Evolutionary conservation across 2,797 vertebrate species (phyloP).

Genomic region (Anguilla megastoma): DNA sequence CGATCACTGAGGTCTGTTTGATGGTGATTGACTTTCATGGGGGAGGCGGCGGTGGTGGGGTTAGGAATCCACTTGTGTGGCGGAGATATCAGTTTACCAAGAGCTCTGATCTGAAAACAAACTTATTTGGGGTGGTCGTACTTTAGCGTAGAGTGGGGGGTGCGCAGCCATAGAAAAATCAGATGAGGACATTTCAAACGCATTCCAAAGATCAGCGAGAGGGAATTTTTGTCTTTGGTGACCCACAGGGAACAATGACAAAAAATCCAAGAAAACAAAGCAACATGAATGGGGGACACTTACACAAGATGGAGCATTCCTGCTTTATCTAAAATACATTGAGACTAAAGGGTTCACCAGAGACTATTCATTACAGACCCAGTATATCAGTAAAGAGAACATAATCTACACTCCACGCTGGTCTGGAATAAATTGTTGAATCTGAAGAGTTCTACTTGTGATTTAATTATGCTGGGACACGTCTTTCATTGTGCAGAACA

Average conservation of each 20-base stretch:
- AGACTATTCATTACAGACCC: neutral
- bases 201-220: neutral
- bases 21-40: constrained; percentile 32
- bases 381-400: neutral
- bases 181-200: constrained; percentile 49
- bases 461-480: neutral
- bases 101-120: constrained; percentile 51
- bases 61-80: constrained; percentile 62
- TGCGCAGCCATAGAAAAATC: constrained; percentile 48
- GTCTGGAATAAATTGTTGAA: neutral
- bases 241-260: neutral
- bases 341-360: neutral
- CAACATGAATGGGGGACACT: neutral
- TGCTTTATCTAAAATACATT: neutral
- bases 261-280: neutral
- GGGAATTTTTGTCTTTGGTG: neutral
- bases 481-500: neutral
- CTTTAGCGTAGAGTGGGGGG: constrained; percentile 43
- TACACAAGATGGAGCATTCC: neutral
- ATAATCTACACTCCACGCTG: neutral
- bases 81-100: constrained; percentile 58
- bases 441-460: neutral
- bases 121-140: constrained; percentile 42
- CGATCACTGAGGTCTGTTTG: constrained; percentile 38
- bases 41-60: neutral